Evolutionary conservation across 2,797 vertebrate species (phyloP), one percentile per base, ranked within the genome.

Genomic region (Labeo calbasu): DNA sequence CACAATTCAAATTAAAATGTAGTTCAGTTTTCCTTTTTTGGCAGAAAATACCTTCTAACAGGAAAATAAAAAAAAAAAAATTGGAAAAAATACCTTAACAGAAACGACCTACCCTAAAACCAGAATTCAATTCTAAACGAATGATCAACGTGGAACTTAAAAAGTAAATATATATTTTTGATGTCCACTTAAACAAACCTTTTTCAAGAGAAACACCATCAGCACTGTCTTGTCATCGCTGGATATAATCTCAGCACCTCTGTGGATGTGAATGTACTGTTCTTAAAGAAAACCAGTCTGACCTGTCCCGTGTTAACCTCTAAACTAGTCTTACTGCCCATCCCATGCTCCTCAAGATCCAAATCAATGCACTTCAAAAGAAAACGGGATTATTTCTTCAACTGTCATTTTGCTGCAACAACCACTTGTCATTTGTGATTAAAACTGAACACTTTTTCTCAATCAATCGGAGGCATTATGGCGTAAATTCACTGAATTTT

Each of bases 211-310:
- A 69, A 78, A 73, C 3, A 1, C 32, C 50, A 43, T 48, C 46
- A 59, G 25, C 32, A 63, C 68, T 80, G 63, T 65, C 55, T 80
- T 78, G 46, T 51, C 25, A 68, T 53, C 28, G 28, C 77, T 84
- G 46, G 59, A 81, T 69, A 7, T 71, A 83, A 73, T 76, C 80
- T 76, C 63, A 79, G 72, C 77, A 46, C 28, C 14, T 61, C 76
- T 63, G 36, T 79, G 50, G 72, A 76, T 75, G 73, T 77, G 21
- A 86, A 81, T 88, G 55, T 53, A 55, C 70, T 50, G 75, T 86
- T 66, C 61, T 75, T 36, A 73, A 77, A 65, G 61, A 51, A 23
- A 87, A 89, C 89, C 84, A 79, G 86, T 88, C 63, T 40, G 84
- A 89, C 88, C 83, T 85, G 87, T 82, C 77, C 7, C 57, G 53